Conservation (phyloP, 2,797 vertebrate species). For the Falco columbarius region DNA sequence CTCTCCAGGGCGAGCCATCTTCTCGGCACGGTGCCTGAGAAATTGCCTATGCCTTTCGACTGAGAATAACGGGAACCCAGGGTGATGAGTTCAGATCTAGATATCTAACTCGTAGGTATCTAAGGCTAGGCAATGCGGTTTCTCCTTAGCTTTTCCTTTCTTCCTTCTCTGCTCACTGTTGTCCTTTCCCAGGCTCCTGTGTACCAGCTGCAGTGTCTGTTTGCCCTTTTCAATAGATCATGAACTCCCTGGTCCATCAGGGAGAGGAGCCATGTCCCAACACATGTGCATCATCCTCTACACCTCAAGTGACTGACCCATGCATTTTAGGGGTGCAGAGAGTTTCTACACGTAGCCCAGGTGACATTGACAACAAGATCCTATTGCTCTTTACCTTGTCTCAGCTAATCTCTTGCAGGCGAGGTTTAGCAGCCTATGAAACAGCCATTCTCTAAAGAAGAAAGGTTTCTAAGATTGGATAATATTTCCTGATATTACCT, state of each 20-base stretch:
- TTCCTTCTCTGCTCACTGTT: not conserved
- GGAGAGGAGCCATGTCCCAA: not conserved
- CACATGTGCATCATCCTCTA: fast-evolving
- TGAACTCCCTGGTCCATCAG: not conserved
- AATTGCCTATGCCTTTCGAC: not conserved
- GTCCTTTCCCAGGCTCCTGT: not conserved
- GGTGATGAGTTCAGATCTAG: not conserved
- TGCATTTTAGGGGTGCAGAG: not conserved
- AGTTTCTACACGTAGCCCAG: not conserved
- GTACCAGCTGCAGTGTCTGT: not conserved
- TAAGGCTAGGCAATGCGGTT: fast-evolving
- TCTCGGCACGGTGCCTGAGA: fast-evolving
- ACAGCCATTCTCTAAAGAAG: not conserved
- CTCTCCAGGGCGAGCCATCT: not conserved
- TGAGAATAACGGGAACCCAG: not conserved
- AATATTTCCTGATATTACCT: not conserved
- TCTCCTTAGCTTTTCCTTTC: not conserved
- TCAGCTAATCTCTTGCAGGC: not conserved
- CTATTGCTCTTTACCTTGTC: not conserved
- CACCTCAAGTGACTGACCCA: not conserved
- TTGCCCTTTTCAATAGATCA: not conserved
- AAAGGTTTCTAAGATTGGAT: not conserved
- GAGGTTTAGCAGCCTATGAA: not conserved
- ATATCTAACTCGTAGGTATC: not conserved
- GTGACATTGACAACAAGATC: not conserved